These are phyloP conservation scores for Melanerpes formicivorus DNA, from an alignment of 2,113 vertebrate species.

Conservation along the genomic window DNA sequence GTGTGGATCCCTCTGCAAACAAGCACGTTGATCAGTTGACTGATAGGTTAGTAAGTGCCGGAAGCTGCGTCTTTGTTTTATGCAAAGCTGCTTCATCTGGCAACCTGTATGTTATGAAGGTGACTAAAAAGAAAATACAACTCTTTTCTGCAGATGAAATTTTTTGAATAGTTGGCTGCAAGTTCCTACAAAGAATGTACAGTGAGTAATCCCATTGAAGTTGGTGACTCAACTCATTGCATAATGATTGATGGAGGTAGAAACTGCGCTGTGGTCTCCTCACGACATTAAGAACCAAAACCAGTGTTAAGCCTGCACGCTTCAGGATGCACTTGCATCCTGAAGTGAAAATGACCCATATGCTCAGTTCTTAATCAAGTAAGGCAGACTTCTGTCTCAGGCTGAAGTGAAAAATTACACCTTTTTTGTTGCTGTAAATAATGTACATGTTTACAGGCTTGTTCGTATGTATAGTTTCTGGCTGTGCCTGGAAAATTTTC, in stretches of 20 bases:
- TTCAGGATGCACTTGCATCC: background rate
- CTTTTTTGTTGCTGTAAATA: background rate
- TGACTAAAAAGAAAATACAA: background rate
- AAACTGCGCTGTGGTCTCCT: background rate
- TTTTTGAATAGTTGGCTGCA: slow-evolving; percentile 37
- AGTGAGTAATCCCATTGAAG: background rate
- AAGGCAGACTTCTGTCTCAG: background rate
- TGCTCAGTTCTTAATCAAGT: background rate
- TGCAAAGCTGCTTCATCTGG: background rate
- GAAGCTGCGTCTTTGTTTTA: background rate
- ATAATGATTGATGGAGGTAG: background rate
- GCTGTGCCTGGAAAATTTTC: too few relatives aligned
- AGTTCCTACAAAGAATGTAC: background rate
- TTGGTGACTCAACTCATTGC: background rate
- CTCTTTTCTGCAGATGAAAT: background rate
- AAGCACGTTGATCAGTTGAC: background rate
- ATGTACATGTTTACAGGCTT: background rate
- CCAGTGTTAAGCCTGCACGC: background rate
- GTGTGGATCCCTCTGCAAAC: background rate
- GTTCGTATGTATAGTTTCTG: background rate
- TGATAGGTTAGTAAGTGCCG: background rate
- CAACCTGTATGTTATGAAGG: background rate
- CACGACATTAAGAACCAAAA: background rate
- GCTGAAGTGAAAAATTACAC: background rate
- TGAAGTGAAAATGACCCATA: background rate